These are phyloP conservation scores for Galerucella calmariensis DNA, from an alignment of 2,888 invertebrate species.

Conservation along the genomic window DNA sequence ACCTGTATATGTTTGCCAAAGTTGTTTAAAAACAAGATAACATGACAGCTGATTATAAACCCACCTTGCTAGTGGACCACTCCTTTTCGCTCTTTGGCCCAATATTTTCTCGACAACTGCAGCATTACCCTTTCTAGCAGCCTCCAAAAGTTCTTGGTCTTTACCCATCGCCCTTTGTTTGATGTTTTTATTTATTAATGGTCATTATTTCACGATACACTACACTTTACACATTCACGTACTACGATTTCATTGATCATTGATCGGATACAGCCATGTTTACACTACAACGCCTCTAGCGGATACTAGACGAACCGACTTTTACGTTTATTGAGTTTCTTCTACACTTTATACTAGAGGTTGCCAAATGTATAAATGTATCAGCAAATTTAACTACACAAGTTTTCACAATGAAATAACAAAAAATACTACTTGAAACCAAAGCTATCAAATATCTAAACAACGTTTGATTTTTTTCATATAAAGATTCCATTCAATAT, in stretches of 20 bases:
- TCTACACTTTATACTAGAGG: neutral
- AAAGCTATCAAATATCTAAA: too few relatives aligned
- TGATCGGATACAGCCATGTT: slow-evolving; percentile 82
- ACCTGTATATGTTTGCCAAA: slow-evolving; percentile 13
- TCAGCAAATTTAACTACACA: neutral
- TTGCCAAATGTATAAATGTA: slow-evolving; percentile 10
- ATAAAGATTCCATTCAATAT: too few relatives aligned
- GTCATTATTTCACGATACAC: slow-evolving; percentile 61
- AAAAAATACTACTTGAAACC: too few relatives aligned
- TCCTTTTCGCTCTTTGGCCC: slow-evolving; percentile 88
- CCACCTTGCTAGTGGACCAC: slow-evolving; percentile 93
- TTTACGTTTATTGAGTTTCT: slow-evolving; percentile 8
- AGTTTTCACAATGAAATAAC: too few relatives aligned
- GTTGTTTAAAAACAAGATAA: slow-evolving; percentile 38
- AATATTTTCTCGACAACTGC: slow-evolving; percentile 91
- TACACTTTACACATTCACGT: slow-evolving; percentile 67
- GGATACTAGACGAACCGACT: slow-evolving; percentile 56
- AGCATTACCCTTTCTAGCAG: slow-evolving; percentile 92
- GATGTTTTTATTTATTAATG: slow-evolving; percentile 55
- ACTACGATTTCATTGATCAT: slow-evolving; percentile 83
- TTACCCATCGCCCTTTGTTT: slow-evolving; percentile 80
- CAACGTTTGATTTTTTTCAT: too few relatives aligned
- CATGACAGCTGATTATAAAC: slow-evolving; percentile 63
- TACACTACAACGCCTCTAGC: slow-evolving; percentile 64
- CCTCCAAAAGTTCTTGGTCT: slow-evolving; percentile 96